These are phyloP conservation scores for Gymnocheta viridis DNA, from an alignment of 2,888 invertebrate species.

Conservation along the genomic window DNA sequence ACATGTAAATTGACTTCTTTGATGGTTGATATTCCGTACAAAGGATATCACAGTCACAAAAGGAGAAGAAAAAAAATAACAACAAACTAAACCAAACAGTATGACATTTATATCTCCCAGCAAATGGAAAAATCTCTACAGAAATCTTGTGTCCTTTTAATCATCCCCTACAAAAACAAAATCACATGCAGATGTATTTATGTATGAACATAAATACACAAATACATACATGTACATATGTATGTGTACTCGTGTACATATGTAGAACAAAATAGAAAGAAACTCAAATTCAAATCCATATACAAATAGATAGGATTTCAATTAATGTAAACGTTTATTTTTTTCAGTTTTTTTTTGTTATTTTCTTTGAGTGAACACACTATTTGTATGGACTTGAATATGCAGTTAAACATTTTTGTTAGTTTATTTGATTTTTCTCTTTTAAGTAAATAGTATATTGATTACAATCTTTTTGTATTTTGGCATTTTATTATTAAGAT, in stretches of 20 bases:
- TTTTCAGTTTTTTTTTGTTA: not conserved
- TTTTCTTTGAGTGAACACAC: not conserved
- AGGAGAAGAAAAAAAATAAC: not conserved
- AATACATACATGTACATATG: not conserved
- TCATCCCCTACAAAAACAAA: slow-evolving; percentile 11
- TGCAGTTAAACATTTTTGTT: slow-evolving; percentile 15
- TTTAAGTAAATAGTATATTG: slow-evolving; percentile 59
- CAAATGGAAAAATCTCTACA: slow-evolving; percentile 57
- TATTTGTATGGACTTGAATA: slow-evolving; percentile 7
- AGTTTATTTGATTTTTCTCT: slow-evolving; percentile 56
- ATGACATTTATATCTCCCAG: slow-evolving; percentile 37
- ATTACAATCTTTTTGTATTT: slow-evolving; percentile 58
- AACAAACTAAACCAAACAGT: slow-evolving; percentile 43
- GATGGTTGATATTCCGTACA: slow-evolving; percentile 46
- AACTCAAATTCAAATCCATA: slow-evolving; percentile 19
- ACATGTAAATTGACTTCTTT: slow-evolving; percentile 64
- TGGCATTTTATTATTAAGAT: slow-evolving; percentile 9
- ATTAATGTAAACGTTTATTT: slow-evolving; percentile 46
- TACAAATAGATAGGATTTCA: slow-evolving; percentile 60
- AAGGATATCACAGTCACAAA: slow-evolving; percentile 29
- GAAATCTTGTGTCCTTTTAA: slow-evolving; percentile 34
- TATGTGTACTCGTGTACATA: too few relatives aligned
- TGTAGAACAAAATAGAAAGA: not conserved
- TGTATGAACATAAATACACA: not conserved
- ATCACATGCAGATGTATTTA: too few relatives aligned